Evolutionary conservation across 2,797 vertebrate species (phyloP), one percentile per base, ranked within the genome.

Genomic region (Bucorvus abyssinicus): DNA sequence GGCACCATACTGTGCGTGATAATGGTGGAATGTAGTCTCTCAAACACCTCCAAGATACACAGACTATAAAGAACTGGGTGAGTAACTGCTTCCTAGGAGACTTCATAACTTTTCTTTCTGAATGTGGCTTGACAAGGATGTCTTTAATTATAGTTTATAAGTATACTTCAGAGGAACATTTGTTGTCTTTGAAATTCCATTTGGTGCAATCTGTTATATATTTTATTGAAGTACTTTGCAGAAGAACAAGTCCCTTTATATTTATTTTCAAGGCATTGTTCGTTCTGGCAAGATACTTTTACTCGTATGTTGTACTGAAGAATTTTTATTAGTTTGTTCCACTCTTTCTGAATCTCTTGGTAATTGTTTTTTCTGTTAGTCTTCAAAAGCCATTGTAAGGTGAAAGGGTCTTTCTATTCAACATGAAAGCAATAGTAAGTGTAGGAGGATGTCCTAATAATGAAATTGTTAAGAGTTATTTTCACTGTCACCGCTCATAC

Each of bases 121-220:
- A 32, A n/a, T 80, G 57, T 20, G 82, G 8, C 49, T 73, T 93
- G 67, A 80, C 80, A 91, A 84, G n/a, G 9, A n/a, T 87, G 40
- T 91, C 17, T 94, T 94, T 67, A 94, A 79, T 93, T 60, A 76
- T 24, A 26, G 32, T 8, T 90, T 75, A 19, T 56, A 90, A 93
- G 42, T 70, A 60, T 26, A 63, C 87, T 90, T 91, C 70, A 70
- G 94, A 91, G 80, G 56, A 96, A 91, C 85, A 89, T 90, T 85
- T 94, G 83, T 74, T 88, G 59, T 70, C 77, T 90, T 93, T 91
- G 73, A 22, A 84, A 96, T 93, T 88, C 73, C 40, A 40, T 67
- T 94, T 77, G 63, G 59, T 94, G 50, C 93, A 95, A 93, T 96
- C 91, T 94, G 80, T 82, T 84, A 49, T 7, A 13, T 73, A 60